Percentiles rank a stretch among this genome's conserved stretches.
These are phyloP conservation scores for Cygnus buccinator DNA, from an alignment of 2,113 vertebrate species.

Conservation along the genomic window DNA sequence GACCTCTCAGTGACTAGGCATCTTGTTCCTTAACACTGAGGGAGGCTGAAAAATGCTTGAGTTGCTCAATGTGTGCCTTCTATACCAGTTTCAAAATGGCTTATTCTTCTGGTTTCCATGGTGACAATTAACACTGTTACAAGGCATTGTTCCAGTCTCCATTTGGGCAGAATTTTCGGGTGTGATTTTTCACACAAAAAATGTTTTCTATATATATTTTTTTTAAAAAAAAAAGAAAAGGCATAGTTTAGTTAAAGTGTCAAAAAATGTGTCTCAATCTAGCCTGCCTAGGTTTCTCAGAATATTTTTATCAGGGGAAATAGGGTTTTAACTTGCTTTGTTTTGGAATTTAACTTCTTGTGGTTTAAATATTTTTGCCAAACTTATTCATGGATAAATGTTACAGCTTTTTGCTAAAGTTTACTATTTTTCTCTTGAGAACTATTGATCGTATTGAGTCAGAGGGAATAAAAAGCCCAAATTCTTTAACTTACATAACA, in stretches of 20 bases:
- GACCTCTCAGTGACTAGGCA: constrained; percentile 89
- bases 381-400: constrained; percentile 21
- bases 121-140: constrained; percentile 97
- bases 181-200: constrained; percentile 82
- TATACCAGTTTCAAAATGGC: constrained; percentile 95
- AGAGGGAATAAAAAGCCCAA: constrained; percentile 13
- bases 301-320: constrained; percentile 50
- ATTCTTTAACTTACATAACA: constrained; percentile 59
- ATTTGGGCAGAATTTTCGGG: constrained; percentile 86
- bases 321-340: constrained; percentile 60
- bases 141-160: constrained; percentile 90
- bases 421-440: not conserved
- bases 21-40: constrained; percentile 89
- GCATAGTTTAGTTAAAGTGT: constrained; percentile 74
- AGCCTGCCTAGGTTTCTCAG: constrained; percentile 65
- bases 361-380: constrained; percentile 50
- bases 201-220: constrained; percentile 59
- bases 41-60: constrained; percentile 86
- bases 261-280: constrained; percentile 80
- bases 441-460: not conserved
- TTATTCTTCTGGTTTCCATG: constrained; percentile 98
- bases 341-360: constrained; percentile 64
- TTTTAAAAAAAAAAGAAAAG: not conserved
- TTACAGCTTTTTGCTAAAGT: not conserved
- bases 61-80: constrained; percentile 91